Evolutionary conservation across 35 echinoderm and acorn worm species (phyloP).

Genomic region (Apostichopus californicus): DNA sequence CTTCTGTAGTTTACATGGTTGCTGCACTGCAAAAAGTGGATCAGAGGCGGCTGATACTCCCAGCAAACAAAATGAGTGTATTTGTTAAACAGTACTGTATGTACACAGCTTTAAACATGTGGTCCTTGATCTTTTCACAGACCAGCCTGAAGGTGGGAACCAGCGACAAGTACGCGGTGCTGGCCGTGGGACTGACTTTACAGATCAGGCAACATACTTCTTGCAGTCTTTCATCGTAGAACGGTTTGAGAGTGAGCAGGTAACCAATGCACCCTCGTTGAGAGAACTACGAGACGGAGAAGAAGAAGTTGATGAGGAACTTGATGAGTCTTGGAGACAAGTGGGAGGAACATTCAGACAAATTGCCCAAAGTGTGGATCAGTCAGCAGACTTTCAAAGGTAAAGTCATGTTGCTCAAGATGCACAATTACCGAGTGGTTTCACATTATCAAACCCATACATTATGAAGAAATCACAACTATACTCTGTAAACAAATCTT

Average conservation of each 20-base stretch:
- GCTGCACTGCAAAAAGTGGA: too few species aligned
- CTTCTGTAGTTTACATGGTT: too few species aligned
- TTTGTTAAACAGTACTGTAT: too few species aligned
- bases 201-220: slow-evolving; percentile 70
- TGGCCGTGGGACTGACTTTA: slow-evolving; percentile 38
- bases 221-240: slow-evolving; percentile 82
- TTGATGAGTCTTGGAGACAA: slow-evolving; percentile 58
- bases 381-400: slow-evolving; percentile 74
- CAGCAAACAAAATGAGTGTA: too few species aligned
- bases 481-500: too few species aligned
- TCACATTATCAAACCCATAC: too few species aligned
- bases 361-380: slow-evolving; percentile 75
- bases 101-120: too few species aligned
- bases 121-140: neutral
- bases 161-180: neutral
- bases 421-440: neutral
- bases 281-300: neutral
- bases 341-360: slow-evolving; percentile 68
- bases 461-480: too few species aligned
- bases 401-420: neutral
- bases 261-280: slow-evolving; percentile 53
- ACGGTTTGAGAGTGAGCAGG: slow-evolving; percentile 68
- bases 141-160: neutral
- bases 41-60: too few species aligned
- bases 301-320: slow-evolving; percentile 19